Evolutionary conservation across 2,888 invertebrate species (phyloP).

Genomic region (Icerya purchasi): DNA sequence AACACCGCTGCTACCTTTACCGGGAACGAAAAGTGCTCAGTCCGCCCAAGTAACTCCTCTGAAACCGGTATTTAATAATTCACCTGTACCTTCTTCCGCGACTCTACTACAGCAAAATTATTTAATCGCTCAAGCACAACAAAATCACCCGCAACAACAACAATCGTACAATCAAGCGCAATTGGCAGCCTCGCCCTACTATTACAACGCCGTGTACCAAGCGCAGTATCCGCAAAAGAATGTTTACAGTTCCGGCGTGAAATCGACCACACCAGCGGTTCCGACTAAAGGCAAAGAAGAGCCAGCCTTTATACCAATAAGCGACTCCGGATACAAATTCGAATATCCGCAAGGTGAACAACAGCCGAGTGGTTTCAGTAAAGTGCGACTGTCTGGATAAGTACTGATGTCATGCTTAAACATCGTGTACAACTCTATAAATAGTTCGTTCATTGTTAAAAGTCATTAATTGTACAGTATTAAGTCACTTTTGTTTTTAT

Average conservation of each 20-base stretch:
- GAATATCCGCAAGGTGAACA: conserved; percentile 7
- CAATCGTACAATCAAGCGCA: background rate
- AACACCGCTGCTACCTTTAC: background rate
- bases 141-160: background rate
- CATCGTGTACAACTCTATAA: no score
- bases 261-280: conserved; percentile 10
- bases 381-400: no score
- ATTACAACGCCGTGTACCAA: conserved; percentile 10
- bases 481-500: no score
- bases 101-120: background rate
- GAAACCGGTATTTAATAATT: background rate
- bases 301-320: conserved; percentile 1
- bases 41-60: background rate
- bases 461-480: no score
- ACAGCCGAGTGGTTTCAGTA: background rate
- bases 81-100: background rate
- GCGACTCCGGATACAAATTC: conserved; percentile 3
- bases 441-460: no score
- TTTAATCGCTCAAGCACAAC: background rate
- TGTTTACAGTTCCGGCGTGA: conserved; percentile 9
- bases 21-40: background rate
- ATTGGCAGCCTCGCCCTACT: background rate
- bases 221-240: conserved; percentile 4
- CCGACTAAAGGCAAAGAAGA: conserved; percentile 2
- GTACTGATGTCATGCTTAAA: no score